Conservation (phyloP, 2,113 vertebrate species). For the Oncorhynchus kisutch region DNA sequence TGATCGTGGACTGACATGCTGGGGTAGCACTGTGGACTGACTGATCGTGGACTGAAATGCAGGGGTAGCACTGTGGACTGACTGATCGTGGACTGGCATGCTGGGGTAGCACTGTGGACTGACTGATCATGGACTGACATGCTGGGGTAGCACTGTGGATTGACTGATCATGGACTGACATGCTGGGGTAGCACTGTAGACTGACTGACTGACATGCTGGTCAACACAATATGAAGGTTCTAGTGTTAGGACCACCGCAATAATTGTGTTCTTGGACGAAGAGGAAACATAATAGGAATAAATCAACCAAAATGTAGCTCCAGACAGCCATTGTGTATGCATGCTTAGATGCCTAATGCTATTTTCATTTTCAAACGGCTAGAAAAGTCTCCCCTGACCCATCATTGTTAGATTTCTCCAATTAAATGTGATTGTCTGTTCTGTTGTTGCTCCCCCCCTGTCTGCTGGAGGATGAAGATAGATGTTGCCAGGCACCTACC, state of each 20-base stretch:
- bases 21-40: no score
- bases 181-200: no score
- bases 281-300: background rate
- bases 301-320: background rate
- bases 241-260: background rate
- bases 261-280: background rate
- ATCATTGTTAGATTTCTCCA: background rate
- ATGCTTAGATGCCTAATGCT: background rate
- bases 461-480: constrained; percentile 16
- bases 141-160: no score
- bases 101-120: no score
- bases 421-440: constrained; percentile 29
- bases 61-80: no score
- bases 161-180: no score
- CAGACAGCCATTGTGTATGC: background rate
- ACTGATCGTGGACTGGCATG: no score
- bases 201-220: background rate
- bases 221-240: background rate
- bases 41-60: no score
- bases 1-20: no score
- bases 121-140: no score
- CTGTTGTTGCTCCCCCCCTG: background rate
- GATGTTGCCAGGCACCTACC: constrained; percentile 20
- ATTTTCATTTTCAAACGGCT: background rate
- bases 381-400: background rate